Percentiles rank a stretch among this genome's conserved stretches.
phyloP scores from a whole-genome alignment of 2,888 invertebrate species.

The Agapetus fuscipes region DNA sequence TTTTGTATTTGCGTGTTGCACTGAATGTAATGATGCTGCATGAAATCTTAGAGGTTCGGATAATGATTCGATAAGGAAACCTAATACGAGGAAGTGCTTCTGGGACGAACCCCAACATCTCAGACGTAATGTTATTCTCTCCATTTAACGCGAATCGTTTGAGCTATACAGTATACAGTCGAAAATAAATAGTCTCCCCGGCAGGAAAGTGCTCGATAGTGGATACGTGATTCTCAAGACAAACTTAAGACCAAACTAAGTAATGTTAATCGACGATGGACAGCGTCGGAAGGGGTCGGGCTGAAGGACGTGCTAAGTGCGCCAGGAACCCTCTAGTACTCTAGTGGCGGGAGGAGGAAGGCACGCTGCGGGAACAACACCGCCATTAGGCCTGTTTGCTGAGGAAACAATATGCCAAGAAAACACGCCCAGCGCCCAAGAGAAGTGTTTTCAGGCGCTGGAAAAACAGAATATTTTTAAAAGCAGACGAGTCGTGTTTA shows the following conservation, averaged over 20 bases:
- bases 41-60: too few relatives aligned
- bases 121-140: slow-evolving; percentile 8
- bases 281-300: neutral
- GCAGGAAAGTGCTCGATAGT: slow-evolving; percentile 13
- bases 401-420: slow-evolving; percentile 7
- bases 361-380: slow-evolving; percentile 5
- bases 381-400: slow-evolving; percentile 15
- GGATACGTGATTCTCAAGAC: slow-evolving; percentile 19
- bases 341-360: neutral
- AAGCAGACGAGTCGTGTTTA: neutral
- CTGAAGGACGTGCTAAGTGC: slow-evolving; percentile 5
- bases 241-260: slow-evolving; percentile 8
- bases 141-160: slow-evolving; percentile 13
- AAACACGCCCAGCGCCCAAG: neutral
- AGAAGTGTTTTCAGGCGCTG: neutral
- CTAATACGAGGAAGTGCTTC: too few relatives aligned
- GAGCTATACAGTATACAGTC: slow-evolving; percentile 10
- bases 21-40: too few relatives aligned
- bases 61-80: too few relatives aligned
- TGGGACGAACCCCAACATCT: neutral
- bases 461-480: neutral
- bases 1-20: too few relatives aligned
- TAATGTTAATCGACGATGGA: slow-evolving; percentile 14
- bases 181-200: slow-evolving; percentile 11
- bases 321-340: neutral